Percentiles rank a stretch among this genome's conserved stretches.
phyloP scores from a whole-genome alignment of 2,113 vertebrate genomes.

The Nesogale talazaci region DNA sequence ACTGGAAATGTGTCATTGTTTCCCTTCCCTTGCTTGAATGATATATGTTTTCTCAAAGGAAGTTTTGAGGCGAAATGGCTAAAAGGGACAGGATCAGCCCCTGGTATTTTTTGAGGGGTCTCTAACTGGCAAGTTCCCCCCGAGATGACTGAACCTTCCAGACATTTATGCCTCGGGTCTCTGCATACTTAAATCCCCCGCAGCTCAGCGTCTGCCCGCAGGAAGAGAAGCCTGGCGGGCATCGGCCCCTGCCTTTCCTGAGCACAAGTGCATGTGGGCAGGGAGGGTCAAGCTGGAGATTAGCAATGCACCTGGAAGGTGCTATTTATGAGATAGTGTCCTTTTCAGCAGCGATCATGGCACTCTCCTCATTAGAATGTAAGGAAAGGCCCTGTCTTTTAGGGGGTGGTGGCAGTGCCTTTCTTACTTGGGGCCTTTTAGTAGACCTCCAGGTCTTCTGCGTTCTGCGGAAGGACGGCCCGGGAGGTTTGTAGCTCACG shows the following conservation, averaged over 20 bases:
- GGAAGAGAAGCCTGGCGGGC: not conserved
- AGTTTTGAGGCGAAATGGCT: not conserved
- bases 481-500: not conserved
- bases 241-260: not conserved
- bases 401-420: slow-evolving; percentile 11
- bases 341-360: not conserved
- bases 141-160: not conserved
- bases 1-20: not conserved
- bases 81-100: not conserved
- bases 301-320: slow-evolving; percentile 26
- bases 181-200: not conserved
- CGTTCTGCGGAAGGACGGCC: not conserved
- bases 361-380: not conserved
- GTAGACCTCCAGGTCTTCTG: slow-evolving; percentile 6
- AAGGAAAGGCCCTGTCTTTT: not conserved
- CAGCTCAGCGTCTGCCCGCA: not conserved
- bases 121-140: not conserved
- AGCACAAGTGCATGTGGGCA: not conserved
- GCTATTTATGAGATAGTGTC: not conserved
- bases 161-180: not conserved
- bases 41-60: not conserved
- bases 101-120: not conserved
- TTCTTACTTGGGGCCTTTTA: slow-evolving; percentile 45
- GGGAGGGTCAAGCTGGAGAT: not conserved
- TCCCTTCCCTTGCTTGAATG: not conserved